Evolutionary conservation across 2,113 vertebrate genomes (phyloP), one percentile per base, ranked within the genome.

Genomic region (Nyctereutes procyonoides): DNA sequence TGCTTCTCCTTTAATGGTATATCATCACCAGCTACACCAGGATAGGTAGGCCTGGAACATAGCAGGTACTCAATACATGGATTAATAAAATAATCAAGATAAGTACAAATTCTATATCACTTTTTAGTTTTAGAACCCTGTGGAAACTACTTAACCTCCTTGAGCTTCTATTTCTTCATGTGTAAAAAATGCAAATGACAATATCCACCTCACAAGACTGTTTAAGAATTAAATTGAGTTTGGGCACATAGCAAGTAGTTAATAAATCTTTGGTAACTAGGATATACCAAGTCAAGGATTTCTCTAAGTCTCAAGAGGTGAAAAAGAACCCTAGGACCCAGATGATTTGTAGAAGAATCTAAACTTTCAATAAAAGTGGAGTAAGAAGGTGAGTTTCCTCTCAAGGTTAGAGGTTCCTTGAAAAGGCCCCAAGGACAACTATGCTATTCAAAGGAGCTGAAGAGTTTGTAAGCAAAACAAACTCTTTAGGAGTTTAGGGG

Each of bases 101-200:
- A 35, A 69, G 73, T 32, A 87, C 19, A 92, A 81, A 81, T 93
- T 81, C 51, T 82, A 12, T 56, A 15, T 77, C 58, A 93, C 53
- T 69, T 79, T 86, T 94, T 94, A 94, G 9, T 48, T 92, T 95
- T 84, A 69, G 69, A 96, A 95, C 24, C 43, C 58, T 77, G 6
- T 38, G 65, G 28, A 97, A 93, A 8, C 22, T 87, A 77, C 12
- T 80, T 69, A 91, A 90, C 48, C 12, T 94, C 65, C 69, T 83
- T 79, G 43, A 84, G 55, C 76, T 92, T 79, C 79, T 81, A 16
- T 81, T 88, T 95, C 53, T 95, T 94, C 8, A 65, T 48, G 62
- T 83, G 62, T 62, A 60, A 95, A 95, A 95, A 93, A 89, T 58
- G 69, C 43, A 93, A 90, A 76, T 71, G 69, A 48, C 80, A 93